Percentiles rank a stretch among this genome's conserved stretches.
These are phyloP conservation scores for Oreochromis niloticus DNA, from an alignment of 2,113 vertebrate genomes.

Conservation along the genomic window DNA sequence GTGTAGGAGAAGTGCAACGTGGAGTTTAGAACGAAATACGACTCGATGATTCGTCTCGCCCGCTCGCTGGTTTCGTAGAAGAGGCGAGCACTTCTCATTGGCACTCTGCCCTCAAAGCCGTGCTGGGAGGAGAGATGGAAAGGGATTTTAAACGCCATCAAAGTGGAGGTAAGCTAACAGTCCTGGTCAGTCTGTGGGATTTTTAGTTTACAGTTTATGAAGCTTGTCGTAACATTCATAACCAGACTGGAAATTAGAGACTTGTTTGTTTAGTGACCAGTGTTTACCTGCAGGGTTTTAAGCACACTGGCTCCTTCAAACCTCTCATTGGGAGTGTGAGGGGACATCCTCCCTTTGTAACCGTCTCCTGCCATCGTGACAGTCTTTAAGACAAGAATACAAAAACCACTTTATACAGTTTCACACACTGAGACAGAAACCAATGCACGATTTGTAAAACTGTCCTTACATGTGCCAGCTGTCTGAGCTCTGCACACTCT, in stretches of 20 bases:
- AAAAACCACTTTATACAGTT: neutral
- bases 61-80: constrained; percentile 94
- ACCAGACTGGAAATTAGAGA: neutral
- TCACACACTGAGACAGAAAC: neutral
- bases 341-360: constrained; percentile 91
- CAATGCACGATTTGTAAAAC: neutral
- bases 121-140: constrained; percentile 4
- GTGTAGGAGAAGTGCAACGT: constrained; percentile 97
- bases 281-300: constrained; percentile 86
- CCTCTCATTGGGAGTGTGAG: constrained; percentile 93
- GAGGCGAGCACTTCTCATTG: constrained; percentile 84
- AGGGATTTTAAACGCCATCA: neutral
- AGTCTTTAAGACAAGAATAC: constrained; percentile 54
- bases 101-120: constrained; percentile 87
- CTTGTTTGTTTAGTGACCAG: neutral
- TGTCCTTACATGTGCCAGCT: constrained; percentile 83
- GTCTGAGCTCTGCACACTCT: constrained; percentile 83
- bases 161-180: accelerated
- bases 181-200: neutral
- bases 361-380: constrained; percentile 89
- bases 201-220: neutral
- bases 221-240: neutral
- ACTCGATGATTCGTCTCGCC: constrained; percentile 83
- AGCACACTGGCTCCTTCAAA: constrained; percentile 96
- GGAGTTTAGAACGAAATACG: constrained; percentile 93